Conservation (phyloP, 2,797 vertebrate species). For the Galago senegalensis region DNA sequence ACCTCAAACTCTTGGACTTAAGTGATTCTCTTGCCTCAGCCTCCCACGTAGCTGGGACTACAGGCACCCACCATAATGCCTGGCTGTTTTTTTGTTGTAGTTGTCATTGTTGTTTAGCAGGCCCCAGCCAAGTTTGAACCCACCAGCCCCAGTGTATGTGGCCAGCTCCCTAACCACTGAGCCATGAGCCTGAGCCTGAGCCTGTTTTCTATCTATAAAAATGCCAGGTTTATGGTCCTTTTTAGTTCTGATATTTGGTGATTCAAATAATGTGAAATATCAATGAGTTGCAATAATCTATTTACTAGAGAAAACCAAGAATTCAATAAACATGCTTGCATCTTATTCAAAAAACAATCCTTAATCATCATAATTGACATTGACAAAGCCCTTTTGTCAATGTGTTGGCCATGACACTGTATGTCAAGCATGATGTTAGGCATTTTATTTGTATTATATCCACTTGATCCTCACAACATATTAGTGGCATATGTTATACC, state of each 20-base stretch:
- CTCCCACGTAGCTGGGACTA: too few relatives aligned
- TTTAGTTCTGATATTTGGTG: constrained; percentile 48
- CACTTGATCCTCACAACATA: neutral
- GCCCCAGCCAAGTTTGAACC: too few relatives aligned
- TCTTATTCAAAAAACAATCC: constrained; percentile 17
- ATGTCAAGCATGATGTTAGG: neutral
- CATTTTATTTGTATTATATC: neutral
- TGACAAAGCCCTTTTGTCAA: neutral
- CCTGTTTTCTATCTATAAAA: neutral
- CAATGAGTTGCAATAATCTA: neutral
- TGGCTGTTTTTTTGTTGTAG: too few relatives aligned
- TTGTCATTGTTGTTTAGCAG: too few relatives aligned
- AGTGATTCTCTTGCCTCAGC: too few relatives aligned
- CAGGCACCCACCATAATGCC: too few relatives aligned
- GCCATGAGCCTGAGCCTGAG: neutral
- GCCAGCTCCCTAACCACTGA: too few relatives aligned
- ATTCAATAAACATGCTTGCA: neutral
- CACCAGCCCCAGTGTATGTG: too few relatives aligned
- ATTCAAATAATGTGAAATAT: constrained; percentile 29
- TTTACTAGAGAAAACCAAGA: constrained; percentile 55
- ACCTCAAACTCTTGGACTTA: too few relatives aligned
- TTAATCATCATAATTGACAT: neutral
- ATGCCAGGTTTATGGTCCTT: neutral
- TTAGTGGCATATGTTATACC: neutral
- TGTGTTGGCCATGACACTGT: neutral